These are phyloP conservation scores for Odontamblyopus lacepedii DNA, from an alignment of 2,797 vertebrate genomes.

Conservation along the genomic window DNA sequence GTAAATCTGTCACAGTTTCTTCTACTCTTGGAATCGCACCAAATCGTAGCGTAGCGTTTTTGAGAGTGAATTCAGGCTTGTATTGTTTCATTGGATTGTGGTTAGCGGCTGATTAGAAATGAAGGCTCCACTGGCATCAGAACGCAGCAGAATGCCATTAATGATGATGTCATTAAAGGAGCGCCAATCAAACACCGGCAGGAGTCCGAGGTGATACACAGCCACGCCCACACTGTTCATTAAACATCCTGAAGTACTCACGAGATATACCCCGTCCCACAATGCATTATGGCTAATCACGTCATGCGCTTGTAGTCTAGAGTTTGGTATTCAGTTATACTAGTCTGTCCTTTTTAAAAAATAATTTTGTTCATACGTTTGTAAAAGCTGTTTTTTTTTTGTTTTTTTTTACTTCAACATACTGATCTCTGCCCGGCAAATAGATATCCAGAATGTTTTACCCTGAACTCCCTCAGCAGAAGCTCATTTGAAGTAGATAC, in stretches of 20 bases:
- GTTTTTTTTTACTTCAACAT: too few relatives aligned
- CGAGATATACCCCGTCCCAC: not conserved
- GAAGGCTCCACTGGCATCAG: not conserved
- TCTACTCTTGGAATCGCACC: not conserved
- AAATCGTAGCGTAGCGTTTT: not conserved
- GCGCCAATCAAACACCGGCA: slow-evolving; percentile 7
- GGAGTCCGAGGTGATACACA: not conserved
- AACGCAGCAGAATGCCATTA: not conserved
- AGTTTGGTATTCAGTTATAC: not conserved
- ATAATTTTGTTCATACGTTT: not conserved
- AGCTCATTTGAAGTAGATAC: too few relatives aligned
- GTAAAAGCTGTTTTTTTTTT: not conserved
- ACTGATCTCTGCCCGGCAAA: too few relatives aligned
- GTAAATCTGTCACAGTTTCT: slow-evolving; percentile 7
- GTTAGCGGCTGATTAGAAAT: slow-evolving; percentile 3
- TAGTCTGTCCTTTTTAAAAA: not conserved
- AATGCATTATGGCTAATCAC: slow-evolving; percentile 1
- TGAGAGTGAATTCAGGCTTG: not conserved
- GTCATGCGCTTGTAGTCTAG: slow-evolving; percentile 1
- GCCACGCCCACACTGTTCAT: not conserved
- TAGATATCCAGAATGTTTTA: too few relatives aligned
- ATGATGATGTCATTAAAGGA: slow-evolving; percentile 12
- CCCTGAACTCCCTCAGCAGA: too few relatives aligned
- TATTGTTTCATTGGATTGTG: not conserved
- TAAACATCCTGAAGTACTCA: slow-evolving; percentile 9